Percentiles rank a stretch among this genome's conserved stretches.
Evolutionary conservation across 2,888 invertebrate species (phyloP).

Genomic region (Lucinisca nassula): DNA sequence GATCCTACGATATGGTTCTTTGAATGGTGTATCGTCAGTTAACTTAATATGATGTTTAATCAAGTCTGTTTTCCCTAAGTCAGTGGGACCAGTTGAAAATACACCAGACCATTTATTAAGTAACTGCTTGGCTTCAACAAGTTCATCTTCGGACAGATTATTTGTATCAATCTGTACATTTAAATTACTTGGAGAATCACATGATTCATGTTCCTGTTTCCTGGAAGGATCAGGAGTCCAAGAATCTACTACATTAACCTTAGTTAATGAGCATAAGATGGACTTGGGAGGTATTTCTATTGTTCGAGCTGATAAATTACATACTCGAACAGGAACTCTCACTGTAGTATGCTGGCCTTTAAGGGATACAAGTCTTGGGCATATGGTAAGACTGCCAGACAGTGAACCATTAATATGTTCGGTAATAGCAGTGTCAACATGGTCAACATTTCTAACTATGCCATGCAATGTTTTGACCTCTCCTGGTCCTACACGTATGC

Average conservation of each 20-base stretch:
- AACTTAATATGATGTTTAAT: neutral
- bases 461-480: slow-evolving; percentile 19
- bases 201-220: neutral
- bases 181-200: neutral
- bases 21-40: neutral
- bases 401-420: slow-evolving; percentile 6
- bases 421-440: slow-evolving; percentile 20
- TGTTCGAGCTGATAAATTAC: slow-evolving; percentile 19
- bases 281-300: slow-evolving; percentile 25
- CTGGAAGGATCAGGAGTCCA: slow-evolving; percentile 3
- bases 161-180: neutral
- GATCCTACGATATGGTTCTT: neutral
- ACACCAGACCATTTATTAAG: neutral
- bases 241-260: slow-evolving; percentile 19
- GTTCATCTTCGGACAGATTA: neutral
- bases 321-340: slow-evolving; percentile 31
- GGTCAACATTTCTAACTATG: neutral
- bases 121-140: neutral
- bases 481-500: neutral
- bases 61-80: neutral
- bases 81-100: neutral
- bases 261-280: slow-evolving; percentile 2
- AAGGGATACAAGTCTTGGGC: slow-evolving; percentile 29
- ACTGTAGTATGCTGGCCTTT: neutral
- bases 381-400: slow-evolving; percentile 1